phyloP scores from a whole-genome alignment of 2,797 vertebrate genomes.

The Iguana delicatissima region DNA sequence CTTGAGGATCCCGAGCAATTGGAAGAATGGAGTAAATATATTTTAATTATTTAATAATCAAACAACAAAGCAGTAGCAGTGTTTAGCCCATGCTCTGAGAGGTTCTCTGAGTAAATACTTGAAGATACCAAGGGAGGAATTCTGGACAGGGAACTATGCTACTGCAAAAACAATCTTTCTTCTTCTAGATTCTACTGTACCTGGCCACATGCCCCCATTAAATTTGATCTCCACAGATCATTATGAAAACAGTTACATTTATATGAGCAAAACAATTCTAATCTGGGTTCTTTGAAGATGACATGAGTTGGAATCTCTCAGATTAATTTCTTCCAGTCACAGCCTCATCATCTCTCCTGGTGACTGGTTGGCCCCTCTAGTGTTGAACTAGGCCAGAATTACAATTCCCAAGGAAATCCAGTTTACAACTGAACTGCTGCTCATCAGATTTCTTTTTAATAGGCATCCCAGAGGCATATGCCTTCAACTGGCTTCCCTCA shows the following conservation, averaged over 20 bases:
- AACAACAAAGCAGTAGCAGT: neutral
- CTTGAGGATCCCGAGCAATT: neutral
- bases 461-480: conserved; percentile 45
- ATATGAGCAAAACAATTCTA: neutral
- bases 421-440: conserved; percentile 2
- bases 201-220: too few species aligned
- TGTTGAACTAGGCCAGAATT: neutral
- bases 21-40: neutral
- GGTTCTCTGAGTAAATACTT: neutral
- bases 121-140: neutral
- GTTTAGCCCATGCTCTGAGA: neutral
- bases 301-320: conserved; percentile 29
- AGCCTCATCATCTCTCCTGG: neutral
- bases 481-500: conserved; percentile 50
- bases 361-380: neutral
- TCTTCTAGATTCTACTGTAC: too few species aligned
- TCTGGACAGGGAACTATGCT: neutral
- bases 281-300: neutral
- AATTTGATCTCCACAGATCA: neutral
- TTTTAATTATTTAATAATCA: neutral
- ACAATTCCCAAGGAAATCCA: neutral
- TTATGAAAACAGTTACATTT: neutral
- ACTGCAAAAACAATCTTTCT: neutral
- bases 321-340: conserved; percentile 24
- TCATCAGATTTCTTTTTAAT: conserved; percentile 62